A percentile compares a stretch with the other conserved stretches of the same genome.
Conservation (phyloP, 1,140 invertebrate genomes). For the Euglossa dilemma region DNA sequence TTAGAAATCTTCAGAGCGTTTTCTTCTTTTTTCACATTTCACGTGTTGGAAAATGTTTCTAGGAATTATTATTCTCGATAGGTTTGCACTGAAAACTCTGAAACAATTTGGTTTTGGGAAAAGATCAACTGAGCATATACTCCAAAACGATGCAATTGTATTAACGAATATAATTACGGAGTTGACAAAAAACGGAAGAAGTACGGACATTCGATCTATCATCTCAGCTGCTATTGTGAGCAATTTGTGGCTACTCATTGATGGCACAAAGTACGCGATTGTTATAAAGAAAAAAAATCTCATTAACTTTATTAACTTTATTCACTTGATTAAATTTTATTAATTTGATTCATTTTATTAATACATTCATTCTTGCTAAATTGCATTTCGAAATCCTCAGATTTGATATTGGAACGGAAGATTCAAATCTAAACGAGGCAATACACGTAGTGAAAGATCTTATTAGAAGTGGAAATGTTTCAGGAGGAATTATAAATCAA, state of each 20-base stretch:
- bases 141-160: slow-evolving; percentile 77
- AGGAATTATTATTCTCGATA: slow-evolving; percentile 49
- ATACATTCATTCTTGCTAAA: not conserved
- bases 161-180: slow-evolving; percentile 70
- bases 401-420: slow-evolving; percentile 66
- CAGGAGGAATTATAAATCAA: slow-evolving; percentile 83
- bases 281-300: not conserved
- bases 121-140: slow-evolving; percentile 81
- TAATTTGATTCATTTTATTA: no score
- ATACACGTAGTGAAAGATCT: slow-evolving; percentile 67
- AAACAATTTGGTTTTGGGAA: slow-evolving; percentile 84
- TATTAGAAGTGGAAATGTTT: slow-evolving; percentile 75
- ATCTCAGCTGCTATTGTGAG: slow-evolving; percentile 78
- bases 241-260: slow-evolving; percentile 80
- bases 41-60: no score
- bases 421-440: slow-evolving; percentile 69
- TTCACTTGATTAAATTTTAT: no score
- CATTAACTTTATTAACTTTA: not conserved
- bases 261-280: slow-evolving; percentile 45
- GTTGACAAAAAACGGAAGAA: slow-evolving; percentile 56
- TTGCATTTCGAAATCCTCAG: slow-evolving; percentile 3
- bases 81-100: slow-evolving; percentile 83
- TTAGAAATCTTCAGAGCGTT: no score
- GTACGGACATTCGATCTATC: slow-evolving; percentile 73
- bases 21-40: no score